Evolutionary conservation across 2,113 vertebrate genomes (phyloP).

Genomic region (Phrynocephalus versicolor): DNA sequence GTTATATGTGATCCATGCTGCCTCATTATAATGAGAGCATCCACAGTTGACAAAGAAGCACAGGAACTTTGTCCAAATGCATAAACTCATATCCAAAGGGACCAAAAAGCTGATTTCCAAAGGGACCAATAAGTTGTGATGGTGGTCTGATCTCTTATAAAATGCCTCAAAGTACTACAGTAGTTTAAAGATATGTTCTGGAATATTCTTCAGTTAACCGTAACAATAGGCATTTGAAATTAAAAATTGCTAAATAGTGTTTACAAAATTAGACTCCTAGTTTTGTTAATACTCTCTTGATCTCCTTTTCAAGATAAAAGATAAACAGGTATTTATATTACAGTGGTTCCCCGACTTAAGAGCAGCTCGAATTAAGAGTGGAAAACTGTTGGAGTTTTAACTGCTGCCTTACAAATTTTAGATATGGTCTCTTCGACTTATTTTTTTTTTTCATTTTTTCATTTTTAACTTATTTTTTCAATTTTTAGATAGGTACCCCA

Average conservation of each 20-base stretch:
- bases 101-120: background rate
- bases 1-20: slow-evolving; percentile 21
- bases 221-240: background rate
- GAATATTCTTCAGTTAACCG: background rate
- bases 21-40: slow-evolving; percentile 2
- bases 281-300: background rate
- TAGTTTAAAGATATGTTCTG: background rate
- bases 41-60: slow-evolving; percentile 23
- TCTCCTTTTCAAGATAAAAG: slow-evolving; percentile 36
- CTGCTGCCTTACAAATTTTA: no score
- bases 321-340: slow-evolving; percentile 22
- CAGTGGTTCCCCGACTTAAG: no score
- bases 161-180: background rate
- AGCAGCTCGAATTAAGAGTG: no score
- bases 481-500: no score
- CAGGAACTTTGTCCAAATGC: slow-evolving; percentile 25
- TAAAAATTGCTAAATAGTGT: background rate
- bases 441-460: no score
- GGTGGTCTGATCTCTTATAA: background rate
- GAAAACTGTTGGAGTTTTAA: no score
- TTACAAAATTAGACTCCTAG: slow-evolving; percentile 23
- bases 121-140: background rate
- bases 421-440: no score
- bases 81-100: slow-evolving; percentile 28
- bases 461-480: no score